Percentiles rank a stretch among this genome's conserved stretches.
These are phyloP conservation scores for Ectropis crepuscularia DNA, from an alignment of 2,888 invertebrate genomes.

Conservation along the genomic window DNA sequence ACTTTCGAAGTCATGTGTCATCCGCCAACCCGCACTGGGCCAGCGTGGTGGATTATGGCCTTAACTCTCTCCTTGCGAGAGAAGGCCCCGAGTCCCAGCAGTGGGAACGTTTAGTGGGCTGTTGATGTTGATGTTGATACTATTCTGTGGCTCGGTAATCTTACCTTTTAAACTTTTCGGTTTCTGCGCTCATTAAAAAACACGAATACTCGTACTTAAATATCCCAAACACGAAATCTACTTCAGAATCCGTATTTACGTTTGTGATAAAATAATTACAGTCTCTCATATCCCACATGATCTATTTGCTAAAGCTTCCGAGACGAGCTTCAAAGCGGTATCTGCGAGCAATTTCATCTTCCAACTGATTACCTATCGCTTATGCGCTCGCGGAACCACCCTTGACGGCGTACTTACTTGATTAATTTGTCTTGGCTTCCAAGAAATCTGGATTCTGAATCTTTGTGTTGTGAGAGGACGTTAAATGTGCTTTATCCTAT, in stretches of 20 bases:
- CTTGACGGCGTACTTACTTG: constrained; percentile 30
- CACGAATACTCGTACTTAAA: too few relatives aligned
- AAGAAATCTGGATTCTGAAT: constrained; percentile 4
- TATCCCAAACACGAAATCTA: background rate
- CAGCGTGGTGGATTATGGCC: too few relatives aligned
- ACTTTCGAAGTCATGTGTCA: too few relatives aligned
- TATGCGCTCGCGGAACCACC: constrained; percentile 42
- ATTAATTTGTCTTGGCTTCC: constrained; percentile 20
- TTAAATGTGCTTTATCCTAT: too few relatives aligned
- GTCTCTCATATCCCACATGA: constrained; percentile 9
- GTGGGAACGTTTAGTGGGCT: too few relatives aligned
- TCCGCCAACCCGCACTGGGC: too few relatives aligned
- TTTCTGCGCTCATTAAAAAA: too few relatives aligned
- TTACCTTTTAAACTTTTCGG: too few relatives aligned
- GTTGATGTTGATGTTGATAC: too few relatives aligned
- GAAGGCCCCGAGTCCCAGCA: too few relatives aligned
- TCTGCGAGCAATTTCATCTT: constrained; percentile 33
- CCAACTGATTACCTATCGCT: constrained; percentile 41
- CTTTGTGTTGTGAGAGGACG: background rate
- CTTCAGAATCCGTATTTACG: background rate
- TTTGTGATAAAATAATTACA: constrained; percentile 5
- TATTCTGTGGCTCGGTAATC: too few relatives aligned
- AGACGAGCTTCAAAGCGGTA: constrained; percentile 25
- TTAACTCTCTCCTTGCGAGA: too few relatives aligned
- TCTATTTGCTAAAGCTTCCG: constrained; percentile 19